Evolutionary conservation across 2,888 invertebrate genomes (phyloP), one percentile per base, ranked within the genome.

Genomic region (Ophioninae sp.): DNA sequence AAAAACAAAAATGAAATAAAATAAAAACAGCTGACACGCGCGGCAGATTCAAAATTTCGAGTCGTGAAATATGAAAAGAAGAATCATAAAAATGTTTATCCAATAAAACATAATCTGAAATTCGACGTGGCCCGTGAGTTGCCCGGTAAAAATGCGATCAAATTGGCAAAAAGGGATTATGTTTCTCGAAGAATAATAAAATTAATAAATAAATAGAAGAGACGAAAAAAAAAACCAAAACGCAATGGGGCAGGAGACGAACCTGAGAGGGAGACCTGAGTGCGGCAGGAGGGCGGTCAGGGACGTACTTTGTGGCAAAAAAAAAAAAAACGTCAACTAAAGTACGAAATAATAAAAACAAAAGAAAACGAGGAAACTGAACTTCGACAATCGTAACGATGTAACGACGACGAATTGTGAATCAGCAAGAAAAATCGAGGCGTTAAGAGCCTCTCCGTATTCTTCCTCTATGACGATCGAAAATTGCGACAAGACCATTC

Each of bases 231-330:
- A 23, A 23, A 8, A 41, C 41, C 70, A 67, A 70, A 64, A 61
- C 76, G 41, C 61, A 59, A 86, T 87, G 91, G 91, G 90, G 91
- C 89, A 91, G 88, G 91, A 91, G 90, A 85, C 87, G 91, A 89
- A 88, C 85, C 86, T 84, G 88, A 83, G 88, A 88, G 86, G 90
- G 90, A 87, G 87, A 91, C 91, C 91, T 91, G 91, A 87, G 88
- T 88, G 90, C 91, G 91, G 91, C 91, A 91, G 88, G 87, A 89
- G 91, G 88, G 91, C 90, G 91, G 90, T 91, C 91, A 91, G 90
- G 90, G 90, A 89, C 88, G 92, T 92, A 92, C 91, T 92, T 92
- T 92, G 91, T 92, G 91, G 91, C 90, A 91, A 90, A 87, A 90
- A 89, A 89, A 91, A 90, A 87, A 90, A 89, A 89, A 86, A 83